Evolutionary conservation across 2,888 invertebrate genomes (phyloP), one percentile per base, ranked within the genome.

Genomic region (Xanthia togata): DNA sequence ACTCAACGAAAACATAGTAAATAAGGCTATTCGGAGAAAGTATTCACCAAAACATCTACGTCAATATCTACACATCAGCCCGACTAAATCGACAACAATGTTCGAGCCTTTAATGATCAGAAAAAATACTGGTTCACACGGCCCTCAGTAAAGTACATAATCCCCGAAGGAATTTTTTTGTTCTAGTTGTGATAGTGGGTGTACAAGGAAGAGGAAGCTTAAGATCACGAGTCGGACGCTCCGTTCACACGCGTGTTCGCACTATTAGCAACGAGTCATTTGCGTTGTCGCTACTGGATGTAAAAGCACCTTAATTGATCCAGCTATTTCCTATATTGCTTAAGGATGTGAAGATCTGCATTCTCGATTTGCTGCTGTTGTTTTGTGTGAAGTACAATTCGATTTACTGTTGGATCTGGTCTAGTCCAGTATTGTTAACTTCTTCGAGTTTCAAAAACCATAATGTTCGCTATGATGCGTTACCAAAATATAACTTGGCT

Each of bases 151-250:
- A 62, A 74, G 73, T 65, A 74, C 80, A 80, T 84, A 85, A 84
- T 86, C 81, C 80, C 82, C 83, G 80, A 89, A 91, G 90, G 89
- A 88, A 90, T 88, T 88, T 93, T 93, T 93, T 92, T 93, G 91
- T 88, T 73, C 81, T 73, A 84, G 77, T 86, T 84, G 70, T 68
- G 31, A 63, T 55, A 44, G 75, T 82, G 70, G 73, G 82, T 73
- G 70, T 81, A 20, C 71, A 69, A 92, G 94, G 93, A 93, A 93
- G 90, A 92, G 93, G 93, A 93, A 94, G 89, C 78, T 44, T n/a
- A 78, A 85, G 92, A 92, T 91, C 93, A 92, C 91, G 87, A 91
- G 80, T 91, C 89, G 89, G 79, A 67, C 80, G 84, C 80, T 81
- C 77, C 62, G 89, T 92, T 92, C 92, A 88, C 91, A 93, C 89